Evolutionary conservation across 2,797 vertebrate species (phyloP), one percentile per base, ranked within the genome.

Genomic region (Helicolenus hilgendorfi): DNA sequence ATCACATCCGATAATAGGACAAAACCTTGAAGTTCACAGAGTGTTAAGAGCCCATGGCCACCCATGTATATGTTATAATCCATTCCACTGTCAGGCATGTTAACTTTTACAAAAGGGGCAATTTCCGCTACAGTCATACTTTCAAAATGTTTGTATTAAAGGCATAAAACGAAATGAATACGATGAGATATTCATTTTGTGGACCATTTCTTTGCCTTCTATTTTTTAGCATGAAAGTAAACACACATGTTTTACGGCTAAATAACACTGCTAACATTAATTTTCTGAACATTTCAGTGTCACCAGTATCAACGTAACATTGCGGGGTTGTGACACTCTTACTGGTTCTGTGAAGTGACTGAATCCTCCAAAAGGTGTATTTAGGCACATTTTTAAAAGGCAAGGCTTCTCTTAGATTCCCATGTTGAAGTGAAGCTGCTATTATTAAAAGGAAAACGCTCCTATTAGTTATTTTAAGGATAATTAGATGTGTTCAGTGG

Each of bases 11-110:
- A 83, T 63, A 77, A 38, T 72, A 56, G 86, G 27, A 74, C 36
- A 82, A 55, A 88, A 81, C 83, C 88, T 89, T 83, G 88, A 88
- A 53, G 76, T 89, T 62, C 20, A 56, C 0, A 78, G 70, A 55
- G 14, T 24, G 13, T 22, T 6, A 20, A 31, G 38, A 60, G 55
- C 85, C 24, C 11, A 62, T 35, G 59, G 18, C 22, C 45, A 65
- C 45, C 20, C 5, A 14, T 63, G n/a, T n/a, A 69, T 67, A 72
- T 82, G 64, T 76, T 33, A 62, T 10, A 36, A 33, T 64, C 38
- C 14, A 29, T 41, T 56, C 26, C 36, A 85, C 24, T 60, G 69
- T 75, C 60, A 78, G 18, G 8, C 68, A 70, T 67, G 69, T 72
- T 27, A 35, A 38, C 69, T 56, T 60, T 27, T 29, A 73, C 41